Percentiles rank a stretch among this genome's conserved stretches.
These are phyloP conservation scores for Brachionus koreanus DNA, from an alignment of 1,140 invertebrate genomes.

Conservation along the genomic window DNA sequence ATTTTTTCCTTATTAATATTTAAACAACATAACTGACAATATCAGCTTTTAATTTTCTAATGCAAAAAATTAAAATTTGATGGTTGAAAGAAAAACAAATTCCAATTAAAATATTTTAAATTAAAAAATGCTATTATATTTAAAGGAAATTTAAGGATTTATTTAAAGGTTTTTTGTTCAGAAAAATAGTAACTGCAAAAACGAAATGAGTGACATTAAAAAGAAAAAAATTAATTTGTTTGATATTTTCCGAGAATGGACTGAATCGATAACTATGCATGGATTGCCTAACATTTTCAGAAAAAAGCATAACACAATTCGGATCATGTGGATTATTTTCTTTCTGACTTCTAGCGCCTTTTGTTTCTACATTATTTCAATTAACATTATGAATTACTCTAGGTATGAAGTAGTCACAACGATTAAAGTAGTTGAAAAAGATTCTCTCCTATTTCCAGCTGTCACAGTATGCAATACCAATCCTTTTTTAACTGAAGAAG, in stretches of 20 bases:
- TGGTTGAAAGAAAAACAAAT: too few species aligned
- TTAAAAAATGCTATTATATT: too few species aligned
- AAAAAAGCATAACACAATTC: not conserved
- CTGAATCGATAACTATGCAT: conserved; percentile 5
- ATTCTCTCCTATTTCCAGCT: not conserved
- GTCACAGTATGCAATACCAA: conserved; percentile 27
- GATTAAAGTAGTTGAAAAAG: not conserved
- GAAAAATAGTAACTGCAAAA: too few species aligned
- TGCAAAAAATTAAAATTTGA: too few species aligned
- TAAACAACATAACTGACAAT: too few species aligned
- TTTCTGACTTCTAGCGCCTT: not conserved
- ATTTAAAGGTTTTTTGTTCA: too few species aligned
- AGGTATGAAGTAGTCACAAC: not conserved
- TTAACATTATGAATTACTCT: not conserved
- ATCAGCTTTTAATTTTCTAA: too few species aligned
- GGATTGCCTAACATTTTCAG: not conserved
- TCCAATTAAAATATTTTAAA: too few species aligned
- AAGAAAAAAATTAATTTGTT: too few species aligned
- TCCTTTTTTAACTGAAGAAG: not conserved
- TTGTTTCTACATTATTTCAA: not conserved
- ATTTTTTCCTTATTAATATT: too few species aligned
- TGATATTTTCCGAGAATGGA: not conserved
- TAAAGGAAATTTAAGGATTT: too few species aligned
- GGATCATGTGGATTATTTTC: not conserved
- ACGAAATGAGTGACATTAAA: too few species aligned